Base-by-base conservation (phyloP, 2,797 vertebrate genomes). In the Helarctos malayanus region DNA sequence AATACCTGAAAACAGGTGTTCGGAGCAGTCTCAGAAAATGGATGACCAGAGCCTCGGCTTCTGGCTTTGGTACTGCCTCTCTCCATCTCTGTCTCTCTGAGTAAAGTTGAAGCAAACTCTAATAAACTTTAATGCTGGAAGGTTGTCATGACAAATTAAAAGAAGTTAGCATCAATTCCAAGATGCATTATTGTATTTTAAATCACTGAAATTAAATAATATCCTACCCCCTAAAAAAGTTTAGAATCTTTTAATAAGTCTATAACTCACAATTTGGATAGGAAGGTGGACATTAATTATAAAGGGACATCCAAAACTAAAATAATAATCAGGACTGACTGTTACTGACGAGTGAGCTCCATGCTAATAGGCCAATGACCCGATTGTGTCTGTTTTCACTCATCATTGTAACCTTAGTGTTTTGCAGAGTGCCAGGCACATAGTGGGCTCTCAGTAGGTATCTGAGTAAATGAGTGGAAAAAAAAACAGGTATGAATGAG, bases 171-270 rank as follows among this genome's bases (percentile, higher is more conserved):
- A 93, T 54, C 32, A 92, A 95, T 13, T 82, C 68, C 12, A 78
- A 75, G 63, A 96, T 84, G 63, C 15, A 84, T 27, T 47, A 65
- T 92, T 87, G 19, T 41, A 21, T 86, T 97, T 94, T 38, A 75
- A 88, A 81, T 91, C 23, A 91, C 47, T 89, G 52, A 89, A 95
- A 84, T 73, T 56, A 90, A 90, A 95, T 59, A n/a, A 59, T 94
- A 52, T 79, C 65, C 63, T 27, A 29, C 47, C 3, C 7, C 19
- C 4, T 15, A 2, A 16, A 91, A 75, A 81, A 1, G 5, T 45
- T 90, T 57, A 27, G n/a, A 87, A 23, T 88, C 78, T 89, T 78
- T 73, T 84, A 85, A 54, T 68, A 78, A 92, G 18, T 35, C 25
- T 71, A 5, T 69, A 84, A 87, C 59, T 93, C 59, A 84, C 13